These are phyloP conservation scores for Apis laboriosa DNA, from an alignment of 1,140 invertebrate genomes.

Conservation along the genomic window DNA sequence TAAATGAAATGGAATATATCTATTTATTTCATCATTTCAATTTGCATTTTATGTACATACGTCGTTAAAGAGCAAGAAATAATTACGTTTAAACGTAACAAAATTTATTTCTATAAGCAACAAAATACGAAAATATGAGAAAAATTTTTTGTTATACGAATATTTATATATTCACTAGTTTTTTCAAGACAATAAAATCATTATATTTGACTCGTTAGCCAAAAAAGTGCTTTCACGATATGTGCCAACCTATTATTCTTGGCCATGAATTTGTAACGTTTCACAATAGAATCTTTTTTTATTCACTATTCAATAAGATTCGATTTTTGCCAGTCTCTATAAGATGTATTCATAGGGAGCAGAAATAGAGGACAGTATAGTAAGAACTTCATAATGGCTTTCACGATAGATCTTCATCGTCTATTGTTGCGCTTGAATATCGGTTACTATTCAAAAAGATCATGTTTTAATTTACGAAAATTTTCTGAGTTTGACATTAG, in stretches of 20 bases:
- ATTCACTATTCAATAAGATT: conserved; percentile 30
- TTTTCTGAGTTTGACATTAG: background rate
- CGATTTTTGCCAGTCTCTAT: conserved; percentile 35
- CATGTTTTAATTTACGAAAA: conserved; percentile 10
- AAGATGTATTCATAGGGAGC: conserved; percentile 32
- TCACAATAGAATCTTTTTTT: conserved; percentile 41
- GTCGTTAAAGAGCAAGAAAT: no score
- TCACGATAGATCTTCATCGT: conserved; percentile 54
- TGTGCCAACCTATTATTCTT: conserved; percentile 29
- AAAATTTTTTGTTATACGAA: background rate
- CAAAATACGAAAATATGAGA: no score
- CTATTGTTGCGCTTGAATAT: conserved; percentile 52
- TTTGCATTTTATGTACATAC: background rate
- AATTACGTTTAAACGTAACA: background rate
- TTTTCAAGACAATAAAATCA: conserved; percentile 1
- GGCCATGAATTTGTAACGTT: conserved; percentile 46
- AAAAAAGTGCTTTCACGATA: conserved; percentile 8
- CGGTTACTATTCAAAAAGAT: conserved; percentile 29
- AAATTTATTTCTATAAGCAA: no score
- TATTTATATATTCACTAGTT: background rate
- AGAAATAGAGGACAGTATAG: conserved; percentile 18
- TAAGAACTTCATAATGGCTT: conserved; percentile 58
- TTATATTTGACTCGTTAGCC: conserved; percentile 26
- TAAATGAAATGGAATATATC: background rate
- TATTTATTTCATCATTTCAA: background rate